phyloP scores from a whole-genome alignment of 2,113 vertebrate species.

The Crotalus horridus region DNA sequence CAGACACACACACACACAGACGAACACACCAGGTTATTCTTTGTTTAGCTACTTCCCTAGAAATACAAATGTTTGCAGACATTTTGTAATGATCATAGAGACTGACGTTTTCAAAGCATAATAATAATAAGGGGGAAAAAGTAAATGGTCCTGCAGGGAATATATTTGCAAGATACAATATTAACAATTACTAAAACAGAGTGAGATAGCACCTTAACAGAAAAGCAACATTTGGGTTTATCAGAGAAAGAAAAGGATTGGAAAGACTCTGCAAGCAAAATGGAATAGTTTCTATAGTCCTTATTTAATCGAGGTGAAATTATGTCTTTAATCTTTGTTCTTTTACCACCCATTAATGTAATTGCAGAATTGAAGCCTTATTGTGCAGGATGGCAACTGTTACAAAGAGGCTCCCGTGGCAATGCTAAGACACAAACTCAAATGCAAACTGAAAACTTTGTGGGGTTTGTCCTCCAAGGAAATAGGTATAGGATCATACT shows the following conservation, averaged over 20 bases:
- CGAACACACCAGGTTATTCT: not conserved
- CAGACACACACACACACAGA: not conserved
- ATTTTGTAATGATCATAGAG: slow-evolving; percentile 12
- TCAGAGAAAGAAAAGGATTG: not conserved
- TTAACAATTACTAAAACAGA: not conserved
- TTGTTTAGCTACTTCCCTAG: slow-evolving; percentile 35
- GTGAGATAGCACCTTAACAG: fast-evolving
- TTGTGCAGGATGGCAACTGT: not conserved
- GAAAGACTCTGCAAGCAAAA: fast-evolving
- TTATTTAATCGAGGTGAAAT: not conserved
- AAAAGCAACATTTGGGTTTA: not conserved
- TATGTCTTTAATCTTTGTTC: not conserved
- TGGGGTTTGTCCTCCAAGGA: not conserved
- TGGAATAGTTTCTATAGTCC: not conserved
- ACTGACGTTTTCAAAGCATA: slow-evolving; percentile 11
- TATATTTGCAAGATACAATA: slow-evolving; percentile 1
- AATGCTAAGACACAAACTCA: not conserved
- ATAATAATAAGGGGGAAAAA: not conserved
- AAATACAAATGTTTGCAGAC: slow-evolving; percentile 42
- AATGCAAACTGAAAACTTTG: not conserved
- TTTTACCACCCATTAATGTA: not conserved
- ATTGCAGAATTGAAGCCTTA: not conserved
- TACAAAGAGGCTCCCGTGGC: not conserved
- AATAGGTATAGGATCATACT: not conserved
- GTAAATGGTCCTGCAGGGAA: slow-evolving; percentile 4